These are phyloP conservation scores for Liopterus haemorrhoidalis DNA, from an alignment of 2,888 invertebrate genomes.

Conservation along the genomic window DNA sequence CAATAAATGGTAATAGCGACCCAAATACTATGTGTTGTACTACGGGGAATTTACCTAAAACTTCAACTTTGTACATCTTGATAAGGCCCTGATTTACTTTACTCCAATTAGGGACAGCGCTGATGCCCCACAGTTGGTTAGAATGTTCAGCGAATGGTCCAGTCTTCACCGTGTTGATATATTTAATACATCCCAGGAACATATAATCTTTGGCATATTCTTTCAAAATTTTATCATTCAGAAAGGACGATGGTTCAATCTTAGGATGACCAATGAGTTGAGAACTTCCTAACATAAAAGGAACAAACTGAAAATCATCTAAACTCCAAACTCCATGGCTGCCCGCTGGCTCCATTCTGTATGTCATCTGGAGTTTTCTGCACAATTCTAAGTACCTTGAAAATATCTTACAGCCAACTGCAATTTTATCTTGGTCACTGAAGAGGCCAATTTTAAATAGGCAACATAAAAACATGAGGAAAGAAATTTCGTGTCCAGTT, in stretches of 20 bases:
- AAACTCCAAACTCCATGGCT: slow-evolving; percentile 99
- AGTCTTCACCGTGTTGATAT: slow-evolving; percentile 86
- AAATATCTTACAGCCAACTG: slow-evolving; percentile 72
- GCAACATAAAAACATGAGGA: slow-evolving; percentile 90
- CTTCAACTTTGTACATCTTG: slow-evolving; percentile 98
- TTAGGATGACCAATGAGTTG: slow-evolving; percentile 85
- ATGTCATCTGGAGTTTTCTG: slow-evolving; percentile 79
- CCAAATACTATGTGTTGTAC: slow-evolving; percentile 94
- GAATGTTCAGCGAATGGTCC: slow-evolving; percentile 99
- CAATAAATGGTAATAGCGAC: slow-evolving; percentile 72
- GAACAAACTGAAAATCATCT: slow-evolving; percentile 98
- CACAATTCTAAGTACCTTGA: slow-evolving; percentile 77
- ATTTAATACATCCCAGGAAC: slow-evolving; percentile 89
- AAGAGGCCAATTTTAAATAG: slow-evolving; percentile 85
- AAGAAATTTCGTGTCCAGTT: slow-evolving; percentile 96
- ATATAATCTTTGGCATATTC: slow-evolving; percentile 72
- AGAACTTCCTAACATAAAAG: slow-evolving; percentile 98
- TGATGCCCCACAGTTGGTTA: slow-evolving; percentile 98
- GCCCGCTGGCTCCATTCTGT: slow-evolving; percentile 98
- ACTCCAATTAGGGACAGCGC: slow-evolving; percentile 86
- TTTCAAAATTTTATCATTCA: slow-evolving; percentile 71
- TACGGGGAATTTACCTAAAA: slow-evolving; percentile 86
- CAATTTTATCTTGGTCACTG: slow-evolving; percentile 66
- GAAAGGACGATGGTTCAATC: slow-evolving; percentile 80
- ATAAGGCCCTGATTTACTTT: slow-evolving; percentile 94